A percentile compares a stretch with the other conserved stretches of the same genome.
Conservation (phyloP, 2,797 vertebrate genomes). For the Phylloscopus collybita region DNA sequence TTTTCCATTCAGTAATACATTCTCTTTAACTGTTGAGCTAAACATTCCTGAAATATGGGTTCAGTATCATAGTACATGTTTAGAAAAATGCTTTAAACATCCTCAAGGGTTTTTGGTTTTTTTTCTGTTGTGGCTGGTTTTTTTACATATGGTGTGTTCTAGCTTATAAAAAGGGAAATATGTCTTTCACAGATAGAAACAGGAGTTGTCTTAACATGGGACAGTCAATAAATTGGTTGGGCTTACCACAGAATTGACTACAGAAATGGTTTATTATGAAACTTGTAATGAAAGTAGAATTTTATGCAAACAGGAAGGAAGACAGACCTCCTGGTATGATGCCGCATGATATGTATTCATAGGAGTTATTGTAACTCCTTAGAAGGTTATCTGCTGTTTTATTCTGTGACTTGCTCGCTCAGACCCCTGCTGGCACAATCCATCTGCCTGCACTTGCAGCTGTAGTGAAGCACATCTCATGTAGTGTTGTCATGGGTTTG, state of each 20-base stretch:
- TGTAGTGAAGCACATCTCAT: background rate
- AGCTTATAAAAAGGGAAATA: background rate
- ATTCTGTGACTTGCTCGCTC: background rate
- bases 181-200: background rate
- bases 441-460: rapidly evolving
- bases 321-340: background rate
- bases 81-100: background rate
- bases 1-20: background rate
- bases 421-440: background rate
- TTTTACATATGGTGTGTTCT: rapidly evolving
- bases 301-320: background rate
- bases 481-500: background rate
- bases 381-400: background rate
- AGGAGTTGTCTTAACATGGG: background rate
- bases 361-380: rapidly evolving
- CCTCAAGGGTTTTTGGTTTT: background rate
- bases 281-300: background rate
- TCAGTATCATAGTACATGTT: background rate
- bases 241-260: background rate
- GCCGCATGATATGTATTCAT: too few relatives aligned
- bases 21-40: background rate
- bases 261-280: background rate
- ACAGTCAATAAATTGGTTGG: background rate
- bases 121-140: background rate
- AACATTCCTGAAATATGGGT: background rate